Conservation (phyloP, 2,113 vertebrate species). For the Anthoscopus minutus region DNA sequence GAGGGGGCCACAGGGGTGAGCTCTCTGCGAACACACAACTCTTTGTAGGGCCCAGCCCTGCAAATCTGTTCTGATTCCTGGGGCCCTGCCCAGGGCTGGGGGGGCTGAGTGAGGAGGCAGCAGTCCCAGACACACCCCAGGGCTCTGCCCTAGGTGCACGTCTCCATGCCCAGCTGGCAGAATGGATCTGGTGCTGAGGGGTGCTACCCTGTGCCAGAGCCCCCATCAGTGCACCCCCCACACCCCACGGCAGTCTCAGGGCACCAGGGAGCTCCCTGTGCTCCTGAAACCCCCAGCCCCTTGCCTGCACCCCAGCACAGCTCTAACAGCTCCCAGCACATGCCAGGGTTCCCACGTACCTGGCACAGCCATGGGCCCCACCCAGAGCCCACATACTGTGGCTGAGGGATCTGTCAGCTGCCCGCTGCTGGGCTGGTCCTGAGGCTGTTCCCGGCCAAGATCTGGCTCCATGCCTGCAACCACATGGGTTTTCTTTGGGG, state of each 20-base stretch:
- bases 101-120: background rate
- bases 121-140: background rate
- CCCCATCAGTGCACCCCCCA: too few relatives aligned
- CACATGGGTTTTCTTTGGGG: background rate
- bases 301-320: background rate
- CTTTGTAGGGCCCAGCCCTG: background rate
- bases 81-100: background rate
- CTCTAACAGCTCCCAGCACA: background rate
- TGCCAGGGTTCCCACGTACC: rapidly evolving
- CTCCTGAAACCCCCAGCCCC: background rate
- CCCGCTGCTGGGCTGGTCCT: background rate
- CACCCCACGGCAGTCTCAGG: too few relatives aligned
- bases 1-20: background rate
- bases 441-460: background rate
- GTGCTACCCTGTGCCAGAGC: background rate
- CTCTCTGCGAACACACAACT: background rate
- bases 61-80: background rate
- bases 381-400: background rate
- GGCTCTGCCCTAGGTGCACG: background rate
- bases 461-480: background rate
- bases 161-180: background rate
- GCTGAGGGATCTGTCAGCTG: background rate
- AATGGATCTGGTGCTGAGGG: rapidly evolving
- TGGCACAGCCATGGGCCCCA: background rate
- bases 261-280: background rate